phyloP scores from a whole-genome alignment of 2,113 vertebrate species.

The Petrocephalus zakoni region DNA sequence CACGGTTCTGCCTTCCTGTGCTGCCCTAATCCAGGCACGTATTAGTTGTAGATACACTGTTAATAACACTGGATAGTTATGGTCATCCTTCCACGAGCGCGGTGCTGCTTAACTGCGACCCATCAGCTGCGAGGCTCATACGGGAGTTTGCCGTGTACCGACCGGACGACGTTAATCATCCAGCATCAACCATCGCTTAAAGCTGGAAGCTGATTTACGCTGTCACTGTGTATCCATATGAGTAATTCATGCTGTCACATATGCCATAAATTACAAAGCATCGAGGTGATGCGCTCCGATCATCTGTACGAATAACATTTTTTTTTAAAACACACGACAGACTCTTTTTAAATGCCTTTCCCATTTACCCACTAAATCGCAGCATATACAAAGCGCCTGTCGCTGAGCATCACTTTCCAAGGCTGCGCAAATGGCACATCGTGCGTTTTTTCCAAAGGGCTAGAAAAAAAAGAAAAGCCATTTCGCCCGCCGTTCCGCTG shows the following conservation, averaged over 20 bases:
- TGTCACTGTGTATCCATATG: not conserved
- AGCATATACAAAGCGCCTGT: not conserved
- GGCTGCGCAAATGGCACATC: constrained; percentile 5
- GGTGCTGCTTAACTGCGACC: not conserved
- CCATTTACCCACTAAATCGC: not conserved
- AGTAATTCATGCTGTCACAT: not conserved
- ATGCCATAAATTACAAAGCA: not conserved
- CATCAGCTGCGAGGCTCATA: not conserved
- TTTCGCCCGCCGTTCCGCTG: constrained; percentile 23
- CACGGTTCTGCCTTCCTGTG: not conserved
- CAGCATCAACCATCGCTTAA: not conserved
- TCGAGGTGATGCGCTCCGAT: not conserved
- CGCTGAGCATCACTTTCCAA: not conserved
- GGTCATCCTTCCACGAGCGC: not conserved
- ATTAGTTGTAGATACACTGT: not conserved
- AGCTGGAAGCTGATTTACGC: too few relatives aligned
- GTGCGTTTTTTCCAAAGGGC: not conserved
- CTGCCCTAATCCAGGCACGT: not conserved
- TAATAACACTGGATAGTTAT: not conserved
- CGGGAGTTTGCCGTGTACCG: not conserved
- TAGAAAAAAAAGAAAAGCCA: not conserved
- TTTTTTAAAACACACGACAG: not conserved
- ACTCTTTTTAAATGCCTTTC: not conserved
- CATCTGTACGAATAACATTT: not conserved
- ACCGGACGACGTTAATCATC: not conserved